These are phyloP conservation scores for Alectoris magna DNA, from an alignment of 2,797 vertebrate genomes.

Conservation along the genomic window DNA sequence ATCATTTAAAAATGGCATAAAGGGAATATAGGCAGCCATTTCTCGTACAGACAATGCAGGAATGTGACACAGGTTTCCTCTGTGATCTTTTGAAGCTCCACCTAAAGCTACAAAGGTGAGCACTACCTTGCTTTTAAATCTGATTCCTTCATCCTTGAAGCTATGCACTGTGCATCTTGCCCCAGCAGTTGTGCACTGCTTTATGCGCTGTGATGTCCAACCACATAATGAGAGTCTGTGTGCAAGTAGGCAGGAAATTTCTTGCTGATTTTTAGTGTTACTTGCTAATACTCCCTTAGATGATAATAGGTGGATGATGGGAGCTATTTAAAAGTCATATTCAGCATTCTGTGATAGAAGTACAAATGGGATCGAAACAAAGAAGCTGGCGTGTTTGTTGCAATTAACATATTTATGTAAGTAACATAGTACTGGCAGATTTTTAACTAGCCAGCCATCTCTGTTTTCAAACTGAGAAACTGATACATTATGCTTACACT, in stretches of 20 bases:
- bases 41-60: background rate
- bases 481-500: background rate
- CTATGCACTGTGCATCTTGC: accelerated
- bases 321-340: background rate
- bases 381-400: background rate
- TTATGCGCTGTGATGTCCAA: no score
- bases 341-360: background rate
- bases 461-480: background rate
- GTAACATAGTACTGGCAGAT: background rate
- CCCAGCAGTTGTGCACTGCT: background rate
- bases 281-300: accelerated
- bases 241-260: background rate
- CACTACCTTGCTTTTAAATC: background rate
- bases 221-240: accelerated
- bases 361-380: background rate
- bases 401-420: background rate
- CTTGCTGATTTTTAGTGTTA: background rate
- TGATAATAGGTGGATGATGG: background rate
- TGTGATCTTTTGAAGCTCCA: background rate
- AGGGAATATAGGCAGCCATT: background rate
- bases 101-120: background rate
- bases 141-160: background rate
- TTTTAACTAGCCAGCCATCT: background rate
- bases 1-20: background rate
- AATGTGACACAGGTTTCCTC: background rate